These are phyloP conservation scores for Rhombomys opimus DNA, from an alignment of 2,113 vertebrate species.

Conservation along the genomic window DNA sequence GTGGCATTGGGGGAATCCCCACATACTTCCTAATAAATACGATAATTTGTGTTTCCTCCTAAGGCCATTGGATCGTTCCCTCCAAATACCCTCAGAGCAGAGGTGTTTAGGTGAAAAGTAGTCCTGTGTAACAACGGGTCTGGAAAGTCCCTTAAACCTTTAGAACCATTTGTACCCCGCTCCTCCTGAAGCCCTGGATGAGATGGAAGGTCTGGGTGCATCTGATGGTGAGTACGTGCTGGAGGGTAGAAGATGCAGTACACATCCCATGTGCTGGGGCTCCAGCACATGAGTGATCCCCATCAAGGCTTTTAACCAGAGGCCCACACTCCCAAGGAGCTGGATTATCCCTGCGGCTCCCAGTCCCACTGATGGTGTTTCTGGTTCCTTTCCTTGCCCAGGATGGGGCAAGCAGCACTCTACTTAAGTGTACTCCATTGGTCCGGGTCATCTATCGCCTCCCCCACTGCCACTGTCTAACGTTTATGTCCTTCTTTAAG, in stretches of 20 bases:
- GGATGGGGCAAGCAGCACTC: neutral
- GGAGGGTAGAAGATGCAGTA: neutral
- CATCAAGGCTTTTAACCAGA: neutral
- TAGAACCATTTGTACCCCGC: neutral
- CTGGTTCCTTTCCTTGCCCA: neutral
- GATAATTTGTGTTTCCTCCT: neutral
- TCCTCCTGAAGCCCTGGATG: neutral
- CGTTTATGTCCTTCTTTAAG: neutral
- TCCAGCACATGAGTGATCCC: neutral
- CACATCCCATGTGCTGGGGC: neutral
- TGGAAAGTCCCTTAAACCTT: neutral
- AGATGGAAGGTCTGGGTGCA: neutral
- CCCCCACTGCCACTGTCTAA: neutral
- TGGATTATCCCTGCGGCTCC: neutral
- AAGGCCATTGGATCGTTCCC: neutral
- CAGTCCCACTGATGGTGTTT: neutral
- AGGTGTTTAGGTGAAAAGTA: neutral
- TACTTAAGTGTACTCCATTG: neutral
- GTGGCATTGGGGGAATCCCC: neutral
- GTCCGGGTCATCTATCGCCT: neutral
- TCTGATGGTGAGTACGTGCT: neutral
- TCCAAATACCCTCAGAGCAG: neutral
- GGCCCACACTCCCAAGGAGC: neutral
- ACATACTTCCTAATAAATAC: neutral
- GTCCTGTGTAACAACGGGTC: neutral